Conservation (phyloP, 2,797 vertebrate genomes). For the Acanthornis magna region DNA sequence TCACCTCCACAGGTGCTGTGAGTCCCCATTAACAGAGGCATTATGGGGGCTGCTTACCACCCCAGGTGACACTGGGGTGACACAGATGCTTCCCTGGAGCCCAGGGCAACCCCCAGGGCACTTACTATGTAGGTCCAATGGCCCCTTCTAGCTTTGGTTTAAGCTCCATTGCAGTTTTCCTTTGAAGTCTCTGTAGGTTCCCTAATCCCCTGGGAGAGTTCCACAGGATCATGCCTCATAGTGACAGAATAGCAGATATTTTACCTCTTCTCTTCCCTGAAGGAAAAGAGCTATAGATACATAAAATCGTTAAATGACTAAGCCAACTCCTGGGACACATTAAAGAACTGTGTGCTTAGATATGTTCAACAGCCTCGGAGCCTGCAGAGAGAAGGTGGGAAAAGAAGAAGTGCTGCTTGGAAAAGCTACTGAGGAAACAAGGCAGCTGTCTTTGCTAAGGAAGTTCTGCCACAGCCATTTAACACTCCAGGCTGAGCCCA, state of each 20-base stretch:
- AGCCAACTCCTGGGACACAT: background rate
- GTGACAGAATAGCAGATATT: background rate
- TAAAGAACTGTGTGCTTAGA: background rate
- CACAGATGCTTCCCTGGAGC: background rate
- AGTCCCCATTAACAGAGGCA: background rate
- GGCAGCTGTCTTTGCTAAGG: background rate
- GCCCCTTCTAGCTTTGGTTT: background rate
- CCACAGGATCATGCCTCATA: background rate
- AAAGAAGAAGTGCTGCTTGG: background rate
- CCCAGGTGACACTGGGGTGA: background rate
- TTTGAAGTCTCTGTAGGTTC: background rate
- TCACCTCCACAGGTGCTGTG: background rate
- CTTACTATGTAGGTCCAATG: fast-evolving
- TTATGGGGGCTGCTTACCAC: background rate
- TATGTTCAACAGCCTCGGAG: background rate
- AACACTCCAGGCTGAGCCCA: background rate
- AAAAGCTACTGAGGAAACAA: background rate
- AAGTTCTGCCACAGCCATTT: background rate
- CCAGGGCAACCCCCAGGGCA: background rate
- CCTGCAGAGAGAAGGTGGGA: background rate
- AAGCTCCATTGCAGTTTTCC: background rate
- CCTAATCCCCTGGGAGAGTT: background rate
- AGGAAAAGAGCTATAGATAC: background rate
- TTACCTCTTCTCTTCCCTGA: background rate
- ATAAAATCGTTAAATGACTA: background rate